Evolutionary conservation across 2,113 vertebrate genomes (phyloP).

Genomic region (Callospermophilus lateralis): DNA sequence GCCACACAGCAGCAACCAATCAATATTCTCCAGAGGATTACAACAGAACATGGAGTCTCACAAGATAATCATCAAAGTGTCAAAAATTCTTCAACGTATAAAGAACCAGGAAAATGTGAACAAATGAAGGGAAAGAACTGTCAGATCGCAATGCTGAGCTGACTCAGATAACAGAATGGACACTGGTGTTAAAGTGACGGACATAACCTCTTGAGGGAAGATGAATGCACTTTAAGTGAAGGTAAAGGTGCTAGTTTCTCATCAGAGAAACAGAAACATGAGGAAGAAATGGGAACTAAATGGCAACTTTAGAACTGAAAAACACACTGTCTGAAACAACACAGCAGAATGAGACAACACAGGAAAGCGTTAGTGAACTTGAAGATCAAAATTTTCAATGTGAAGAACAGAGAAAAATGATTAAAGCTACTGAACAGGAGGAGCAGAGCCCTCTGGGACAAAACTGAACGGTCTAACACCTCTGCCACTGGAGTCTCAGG

Average conservation of each 20-base stretch:
- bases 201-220: neutral
- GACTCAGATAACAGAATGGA: neutral
- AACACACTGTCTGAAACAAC: neutral
- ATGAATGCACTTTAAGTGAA: neutral
- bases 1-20: neutral
- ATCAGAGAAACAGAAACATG: neutral
- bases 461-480: neutral
- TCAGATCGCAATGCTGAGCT: accelerated
- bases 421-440: too few species aligned
- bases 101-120: neutral
- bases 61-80: neutral
- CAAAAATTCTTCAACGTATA: neutral
- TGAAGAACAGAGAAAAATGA: neutral
- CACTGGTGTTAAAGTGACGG: neutral
- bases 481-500: neutral
- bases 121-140: neutral
- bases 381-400: neutral
- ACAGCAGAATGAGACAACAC: neutral
- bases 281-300: neutral
- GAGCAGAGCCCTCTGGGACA: neutral
- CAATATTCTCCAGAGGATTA: neutral
- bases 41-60: neutral
- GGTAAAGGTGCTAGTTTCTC: neutral
- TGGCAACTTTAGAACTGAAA: neutral
- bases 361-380: neutral